phyloP scores from a whole-genome alignment of 2,888 invertebrate species.

The Polietes domitor region DNA sequence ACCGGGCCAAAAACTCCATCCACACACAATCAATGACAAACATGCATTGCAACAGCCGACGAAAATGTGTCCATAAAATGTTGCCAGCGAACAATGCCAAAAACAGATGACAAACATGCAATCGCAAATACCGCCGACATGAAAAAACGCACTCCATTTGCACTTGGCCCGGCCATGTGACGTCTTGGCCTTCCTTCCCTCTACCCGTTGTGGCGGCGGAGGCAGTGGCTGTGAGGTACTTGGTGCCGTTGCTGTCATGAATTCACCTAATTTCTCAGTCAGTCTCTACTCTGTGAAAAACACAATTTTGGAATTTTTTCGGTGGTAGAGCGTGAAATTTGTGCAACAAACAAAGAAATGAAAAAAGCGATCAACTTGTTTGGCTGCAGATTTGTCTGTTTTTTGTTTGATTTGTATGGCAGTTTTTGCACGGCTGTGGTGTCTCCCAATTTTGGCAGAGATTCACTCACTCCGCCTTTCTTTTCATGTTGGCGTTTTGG shows the following conservation, averaged over 20 bases:
- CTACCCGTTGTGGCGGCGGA: constrained; percentile 11
- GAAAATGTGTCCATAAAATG: constrained; percentile 28
- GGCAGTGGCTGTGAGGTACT: constrained; percentile 15
- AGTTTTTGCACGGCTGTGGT: neutral
- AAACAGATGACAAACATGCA: constrained; percentile 61
- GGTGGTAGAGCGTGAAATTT: constrained; percentile 27
- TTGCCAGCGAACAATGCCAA: constrained; percentile 22
- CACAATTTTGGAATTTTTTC: constrained; percentile 50
- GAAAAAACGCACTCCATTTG: constrained; percentile 63
- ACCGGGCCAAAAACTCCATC: constrained; percentile 27
- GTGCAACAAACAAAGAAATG: neutral
- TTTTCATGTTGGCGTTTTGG: constrained; percentile 65
- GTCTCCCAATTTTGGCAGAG: constrained; percentile 38
- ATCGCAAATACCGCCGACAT: constrained; percentile 43
- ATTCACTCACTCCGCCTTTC: constrained; percentile 64
- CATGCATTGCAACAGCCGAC: neutral
- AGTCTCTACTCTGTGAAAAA: constrained; percentile 52
- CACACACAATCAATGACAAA: constrained; percentile 34
- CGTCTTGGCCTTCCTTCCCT: constrained; percentile 44
- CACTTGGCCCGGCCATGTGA: constrained; percentile 63
- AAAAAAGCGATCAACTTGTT: constrained; percentile 24
- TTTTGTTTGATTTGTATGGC: constrained; percentile 26
- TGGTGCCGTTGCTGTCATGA: constrained; percentile 55
- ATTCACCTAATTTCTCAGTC: constrained; percentile 63
- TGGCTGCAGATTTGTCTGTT: neutral